These are phyloP conservation scores for Cochlearius cochlearius DNA, from an alignment of 2,113 vertebrate species.

Conservation along the genomic window DNA sequence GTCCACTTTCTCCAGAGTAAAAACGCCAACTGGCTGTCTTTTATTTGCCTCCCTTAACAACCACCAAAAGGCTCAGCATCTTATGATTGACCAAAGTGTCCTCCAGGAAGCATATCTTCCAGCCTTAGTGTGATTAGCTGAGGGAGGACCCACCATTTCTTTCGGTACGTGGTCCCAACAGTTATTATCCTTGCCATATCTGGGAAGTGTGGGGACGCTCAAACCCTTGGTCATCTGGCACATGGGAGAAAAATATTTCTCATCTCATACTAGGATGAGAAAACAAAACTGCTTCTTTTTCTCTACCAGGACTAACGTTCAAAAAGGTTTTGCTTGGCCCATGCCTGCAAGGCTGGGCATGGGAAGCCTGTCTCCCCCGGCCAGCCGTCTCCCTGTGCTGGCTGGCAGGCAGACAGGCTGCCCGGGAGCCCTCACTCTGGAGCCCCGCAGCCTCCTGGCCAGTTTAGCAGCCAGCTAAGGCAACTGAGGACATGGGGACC, in stretches of 20 bases:
- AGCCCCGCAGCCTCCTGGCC: not conserved
- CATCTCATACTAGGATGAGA: not conserved
- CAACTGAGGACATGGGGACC: not conserved
- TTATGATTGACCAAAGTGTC: not conserved
- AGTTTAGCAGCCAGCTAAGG: not conserved
- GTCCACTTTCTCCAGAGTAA: not conserved
- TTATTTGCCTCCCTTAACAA: not conserved
- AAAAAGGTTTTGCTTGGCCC: not conserved
- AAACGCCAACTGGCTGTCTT: not conserved
- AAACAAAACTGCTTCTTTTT: not conserved
- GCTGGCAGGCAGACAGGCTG: not conserved
- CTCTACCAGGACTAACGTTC: not conserved
- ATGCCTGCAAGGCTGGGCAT: rapidly evolving
- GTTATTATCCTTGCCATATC: not conserved
- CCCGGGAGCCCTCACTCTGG: not conserved
- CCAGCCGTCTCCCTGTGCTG: not conserved
- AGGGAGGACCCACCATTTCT: not conserved
- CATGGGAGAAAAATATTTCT: not conserved
- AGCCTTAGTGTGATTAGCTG: not conserved
- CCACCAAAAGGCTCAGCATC: not conserved
- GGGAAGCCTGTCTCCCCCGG: not conserved
- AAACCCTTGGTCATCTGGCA: not conserved
- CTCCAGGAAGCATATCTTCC: not conserved
- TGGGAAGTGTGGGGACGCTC: not conserved
- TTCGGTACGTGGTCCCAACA: not conserved